Base-by-base conservation (phyloP, 1,140 invertebrate genomes). In the Brachionus paranguensis region DNA sequence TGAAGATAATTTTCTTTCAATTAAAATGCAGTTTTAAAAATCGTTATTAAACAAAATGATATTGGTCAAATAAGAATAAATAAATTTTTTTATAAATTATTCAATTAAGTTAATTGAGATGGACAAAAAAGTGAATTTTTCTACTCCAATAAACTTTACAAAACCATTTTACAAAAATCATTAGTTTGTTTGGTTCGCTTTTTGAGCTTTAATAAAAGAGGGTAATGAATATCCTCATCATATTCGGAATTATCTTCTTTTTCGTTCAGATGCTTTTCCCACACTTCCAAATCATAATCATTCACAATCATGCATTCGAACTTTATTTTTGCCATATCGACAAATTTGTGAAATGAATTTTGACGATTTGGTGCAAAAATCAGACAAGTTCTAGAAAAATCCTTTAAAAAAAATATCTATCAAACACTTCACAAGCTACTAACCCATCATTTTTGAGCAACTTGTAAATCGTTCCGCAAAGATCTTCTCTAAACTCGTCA, bases 331-430 rank as follows among this genome's bases (percentile, higher is more conserved):
- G 87, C 87, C 53, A 87, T 72, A 5, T 91, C 89, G 17, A 92
- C 90, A 87, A 95, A 95, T 70, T 91, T 90, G 45, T 93, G 90
- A 81, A 95, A 91, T 14, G 94, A 94, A 85, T 90, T 89, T 0
- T 93, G 93, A 47, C 94, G 91, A 81, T 90, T 89, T 4, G 94
- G 94, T 10, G 94, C 94, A 92, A 94, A 94, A 14, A 94, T 91
- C 60, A 94, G 70, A 83, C 24, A 84, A 72, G 27, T 60, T 68
- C 43, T 70, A 17, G 53, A 60, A 7, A 55, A 41, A 78, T 20
- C 14, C 33, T 55, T 55, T 29, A 8, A 3, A 55, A 64, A 45
- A 29, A 81, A 33, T 29, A 2, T 20, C n/a, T 8, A 37, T 12
- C 24, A 27, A 27, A 11, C 11, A 10, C 5, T 65, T 17, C 72